phyloP scores from a whole-genome alignment of 2,797 vertebrate species.

The Chanos chanos region DNA sequence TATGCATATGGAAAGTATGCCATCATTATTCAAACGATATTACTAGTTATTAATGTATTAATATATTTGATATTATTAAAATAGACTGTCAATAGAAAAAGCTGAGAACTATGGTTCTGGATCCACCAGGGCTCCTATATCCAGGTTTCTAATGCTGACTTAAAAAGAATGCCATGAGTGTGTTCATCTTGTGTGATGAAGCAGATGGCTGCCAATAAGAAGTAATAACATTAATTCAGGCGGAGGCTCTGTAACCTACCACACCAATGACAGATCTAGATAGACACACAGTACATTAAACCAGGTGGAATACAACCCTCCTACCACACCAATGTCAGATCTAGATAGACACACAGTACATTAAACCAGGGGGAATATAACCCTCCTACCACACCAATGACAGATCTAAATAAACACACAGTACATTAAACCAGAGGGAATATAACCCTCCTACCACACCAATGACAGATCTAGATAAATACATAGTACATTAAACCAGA shows the following conservation, averaged over 20 bases:
- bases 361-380: no score
- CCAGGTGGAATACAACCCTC: no score
- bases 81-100: no score
- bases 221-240: conserved; percentile 43
- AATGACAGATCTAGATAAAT: conserved; percentile 37
- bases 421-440: conserved; percentile 2
- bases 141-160: conserved; percentile 61
- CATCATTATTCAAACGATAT: no score
- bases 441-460: conserved; percentile 58
- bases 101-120: no score
- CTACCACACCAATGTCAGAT: conserved; percentile 53
- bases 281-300: conserved; percentile 9
- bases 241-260: conserved; percentile 46
- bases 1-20: no score
- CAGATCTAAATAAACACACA: conserved; percentile 8
- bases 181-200: conserved; percentile 60
- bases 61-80: no score
- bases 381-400: conserved; percentile 58
- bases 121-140: conserved; percentile 57
- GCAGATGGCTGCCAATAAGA: conserved; percentile 65
- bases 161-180: conserved; percentile 57
- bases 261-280: conserved; percentile 49
- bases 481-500: conserved; percentile 2
- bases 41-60: no score
- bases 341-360: conserved; percentile 13